Conservation (phyloP, 2,797 vertebrate genomes). For the Phataginus tricuspis region DNA sequence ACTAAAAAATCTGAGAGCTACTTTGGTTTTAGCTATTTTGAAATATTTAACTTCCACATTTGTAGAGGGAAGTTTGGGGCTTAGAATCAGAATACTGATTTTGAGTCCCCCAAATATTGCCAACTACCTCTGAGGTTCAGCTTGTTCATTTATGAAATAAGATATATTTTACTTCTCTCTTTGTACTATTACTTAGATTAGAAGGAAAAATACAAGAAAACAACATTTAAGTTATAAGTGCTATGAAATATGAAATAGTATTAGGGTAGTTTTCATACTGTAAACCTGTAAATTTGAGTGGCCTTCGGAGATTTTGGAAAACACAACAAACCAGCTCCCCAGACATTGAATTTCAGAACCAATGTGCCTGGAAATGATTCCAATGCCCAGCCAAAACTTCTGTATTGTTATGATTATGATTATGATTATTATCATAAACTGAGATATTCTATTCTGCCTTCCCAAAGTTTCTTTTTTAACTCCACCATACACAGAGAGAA, state of each 20-base stretch:
- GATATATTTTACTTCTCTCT: not conserved
- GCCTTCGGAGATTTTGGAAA: not conserved
- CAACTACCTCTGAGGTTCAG: not conserved
- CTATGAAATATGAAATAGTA: not conserved
- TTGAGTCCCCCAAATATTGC: not conserved
- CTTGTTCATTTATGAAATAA: not conserved
- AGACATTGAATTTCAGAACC: not conserved
- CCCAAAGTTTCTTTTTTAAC: not conserved
- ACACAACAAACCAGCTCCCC: not conserved
- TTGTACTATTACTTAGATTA: not conserved
- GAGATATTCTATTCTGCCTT: not conserved
- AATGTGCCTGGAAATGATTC: not conserved
- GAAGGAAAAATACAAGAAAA: not conserved
- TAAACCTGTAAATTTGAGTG: not conserved
- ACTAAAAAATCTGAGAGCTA: not conserved
- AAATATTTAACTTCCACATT: not conserved
- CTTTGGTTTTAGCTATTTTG: not conserved
- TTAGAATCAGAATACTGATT: not conserved
- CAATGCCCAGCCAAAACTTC: not conserved
- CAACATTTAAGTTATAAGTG: not conserved
- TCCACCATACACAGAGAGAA: not conserved
- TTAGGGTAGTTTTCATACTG: not conserved
- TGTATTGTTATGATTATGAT: not conserved
- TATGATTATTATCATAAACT: not conserved
- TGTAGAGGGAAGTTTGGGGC: not conserved